Conservation (phyloP, 37 sponge, comb jelly and placozoan species). For the Ephydatia muelleri region DNA sequence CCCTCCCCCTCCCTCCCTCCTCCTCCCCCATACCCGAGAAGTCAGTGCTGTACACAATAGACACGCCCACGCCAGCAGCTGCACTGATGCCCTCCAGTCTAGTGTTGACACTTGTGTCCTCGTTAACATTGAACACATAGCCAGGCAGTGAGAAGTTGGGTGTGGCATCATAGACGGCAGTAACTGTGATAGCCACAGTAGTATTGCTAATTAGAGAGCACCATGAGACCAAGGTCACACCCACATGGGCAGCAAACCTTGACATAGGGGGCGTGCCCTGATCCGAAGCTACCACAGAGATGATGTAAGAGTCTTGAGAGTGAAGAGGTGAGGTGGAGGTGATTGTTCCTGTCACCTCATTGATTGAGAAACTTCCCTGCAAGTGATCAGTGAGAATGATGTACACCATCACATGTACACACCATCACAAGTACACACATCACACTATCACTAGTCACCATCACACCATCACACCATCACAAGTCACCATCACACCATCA, state of each 20-base stretch:
- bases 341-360: neutral
- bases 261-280: neutral
- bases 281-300: neutral
- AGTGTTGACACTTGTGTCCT: slow-evolving; percentile 27
- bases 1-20: too few relatives aligned
- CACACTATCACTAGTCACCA: too few relatives aligned
- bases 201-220: slow-evolving; percentile 8
- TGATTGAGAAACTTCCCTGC: neutral
- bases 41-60: neutral
- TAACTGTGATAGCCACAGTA: slow-evolving; percentile 27
- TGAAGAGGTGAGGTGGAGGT: neutral
- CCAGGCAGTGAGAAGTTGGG: slow-evolving; percentile 8
- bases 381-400: too few relatives aligned
- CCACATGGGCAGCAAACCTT: neutral
- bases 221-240: neutral
- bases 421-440: too few relatives aligned
- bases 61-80: neutral
- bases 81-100: neutral
- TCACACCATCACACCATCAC: too few relatives aligned
- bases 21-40: neutral
- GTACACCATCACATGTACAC: too few relatives aligned
- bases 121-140: slow-evolving; percentile 17
- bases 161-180: slow-evolving; percentile 47
- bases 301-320: neutral
- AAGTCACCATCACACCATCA: too few relatives aligned